phyloP scores from a whole-genome alignment of 2,888 invertebrate genomes.

The Antitype chi region DNA sequence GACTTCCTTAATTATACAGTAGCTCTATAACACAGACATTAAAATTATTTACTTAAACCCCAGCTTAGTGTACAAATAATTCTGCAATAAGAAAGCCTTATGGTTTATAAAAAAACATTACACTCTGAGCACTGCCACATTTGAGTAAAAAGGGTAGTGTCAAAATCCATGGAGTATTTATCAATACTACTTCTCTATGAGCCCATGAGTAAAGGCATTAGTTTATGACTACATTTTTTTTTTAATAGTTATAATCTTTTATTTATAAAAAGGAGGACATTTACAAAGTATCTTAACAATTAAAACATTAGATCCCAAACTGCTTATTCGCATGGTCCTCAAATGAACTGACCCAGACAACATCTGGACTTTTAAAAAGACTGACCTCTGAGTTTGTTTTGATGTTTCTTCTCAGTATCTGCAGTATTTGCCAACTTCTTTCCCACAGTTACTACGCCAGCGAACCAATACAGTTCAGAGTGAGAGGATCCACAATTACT shows the following conservation, averaged over 20 bases:
- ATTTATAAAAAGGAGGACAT: too few relatives aligned
- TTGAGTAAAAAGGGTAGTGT: too few relatives aligned
- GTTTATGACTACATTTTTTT: background rate
- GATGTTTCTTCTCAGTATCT: too few relatives aligned
- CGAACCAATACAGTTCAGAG: constrained; percentile 90
- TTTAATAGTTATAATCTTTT: too few relatives aligned
- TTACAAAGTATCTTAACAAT: too few relatives aligned
- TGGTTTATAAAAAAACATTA: background rate
- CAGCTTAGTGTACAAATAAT: background rate
- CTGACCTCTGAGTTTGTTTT: too few relatives aligned
- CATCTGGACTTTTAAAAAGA: too few relatives aligned
- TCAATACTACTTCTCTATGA: constrained; percentile 22
- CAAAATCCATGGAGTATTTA: constrained; percentile 16
- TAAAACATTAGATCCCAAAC: too few relatives aligned
- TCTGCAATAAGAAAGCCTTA: background rate
- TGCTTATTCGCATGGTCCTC: too few relatives aligned
- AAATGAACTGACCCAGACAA: too few relatives aligned
- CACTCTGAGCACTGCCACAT: too few relatives aligned
- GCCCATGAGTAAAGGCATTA: background rate
- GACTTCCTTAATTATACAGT: background rate
- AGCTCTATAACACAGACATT: background rate
- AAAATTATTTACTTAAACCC: background rate
- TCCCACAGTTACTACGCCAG: constrained; percentile 80
- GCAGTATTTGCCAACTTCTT: background rate
- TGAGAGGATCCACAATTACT: constrained; percentile 90